Evolutionary conservation across 2,113 vertebrate genomes (phyloP).

Genomic region (Sander lucioperca): DNA sequence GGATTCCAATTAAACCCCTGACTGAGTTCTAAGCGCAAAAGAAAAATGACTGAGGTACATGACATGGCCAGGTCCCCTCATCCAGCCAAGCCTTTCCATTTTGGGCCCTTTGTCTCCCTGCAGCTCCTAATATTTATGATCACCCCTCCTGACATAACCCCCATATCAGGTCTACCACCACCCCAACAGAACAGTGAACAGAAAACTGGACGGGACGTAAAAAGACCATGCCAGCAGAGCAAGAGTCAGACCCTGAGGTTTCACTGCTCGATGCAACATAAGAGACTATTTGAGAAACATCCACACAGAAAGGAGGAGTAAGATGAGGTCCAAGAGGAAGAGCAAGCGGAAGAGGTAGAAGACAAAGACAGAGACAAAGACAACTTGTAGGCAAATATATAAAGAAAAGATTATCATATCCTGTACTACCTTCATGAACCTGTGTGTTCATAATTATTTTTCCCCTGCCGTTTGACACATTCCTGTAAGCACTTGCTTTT

Average conservation of each 20-base stretch:
- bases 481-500: slow-evolving; percentile 49
- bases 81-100: slow-evolving; percentile 90
- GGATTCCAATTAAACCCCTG: slow-evolving; percentile 99
- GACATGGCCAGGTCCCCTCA: slow-evolving; percentile 92
- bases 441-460: slow-evolving; percentile 58
- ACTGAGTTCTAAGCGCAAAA: slow-evolving; percentile 98
- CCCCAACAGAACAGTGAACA: slow-evolving; percentile 23
- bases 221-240: slow-evolving; percentile 62
- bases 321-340: slow-evolving; percentile 32
- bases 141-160: slow-evolving; percentile 85
- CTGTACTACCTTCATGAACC: slow-evolving; percentile 34
- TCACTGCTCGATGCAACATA: slow-evolving; percentile 60
- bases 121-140: slow-evolving; percentile 91
- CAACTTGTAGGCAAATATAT: slow-evolving; percentile 33
- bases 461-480: slow-evolving; percentile 48
- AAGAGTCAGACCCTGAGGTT: slow-evolving; percentile 61
- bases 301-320: slow-evolving; percentile 31
- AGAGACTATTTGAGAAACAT: slow-evolving; percentile 69
- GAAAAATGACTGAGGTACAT: slow-evolving; percentile 96
- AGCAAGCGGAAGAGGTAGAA: slow-evolving; percentile 19
- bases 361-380: slow-evolving; percentile 34
- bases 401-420: slow-evolving; percentile 48
- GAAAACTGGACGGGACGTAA: slow-evolving; percentile 67
- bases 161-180: slow-evolving; percentile 79
- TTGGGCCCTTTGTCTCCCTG: slow-evolving; percentile 91